Percentiles rank a stretch among this genome's conserved stretches.
phyloP scores from a whole-genome alignment of 2,888 invertebrate genomes.

The Acrocera orbiculus region DNA sequence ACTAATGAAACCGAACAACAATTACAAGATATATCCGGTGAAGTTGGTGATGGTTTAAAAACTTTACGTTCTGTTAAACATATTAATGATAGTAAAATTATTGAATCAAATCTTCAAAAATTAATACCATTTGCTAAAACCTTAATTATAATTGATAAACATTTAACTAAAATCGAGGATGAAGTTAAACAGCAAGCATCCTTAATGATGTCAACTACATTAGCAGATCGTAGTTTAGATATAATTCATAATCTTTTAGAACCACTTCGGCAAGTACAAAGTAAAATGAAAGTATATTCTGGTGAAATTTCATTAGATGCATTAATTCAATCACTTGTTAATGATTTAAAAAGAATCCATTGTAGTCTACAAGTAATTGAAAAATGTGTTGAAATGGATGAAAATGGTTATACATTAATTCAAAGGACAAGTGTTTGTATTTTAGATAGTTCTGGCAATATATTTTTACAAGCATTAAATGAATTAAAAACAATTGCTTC shows the following conservation, averaged over 20 bases:
- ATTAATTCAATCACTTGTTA: constrained; percentile 38
- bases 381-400: constrained; percentile 49
- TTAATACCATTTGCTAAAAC: constrained; percentile 28
- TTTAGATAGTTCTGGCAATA: constrained; percentile 39
- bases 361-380: constrained; percentile 47
- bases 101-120: constrained; percentile 30
- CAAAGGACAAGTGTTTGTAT: constrained; percentile 50
- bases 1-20: constrained; percentile 28
- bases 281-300: constrained; percentile 37
- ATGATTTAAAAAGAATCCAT: constrained; percentile 44
- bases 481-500: constrained; percentile 34
- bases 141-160: constrained; percentile 35
- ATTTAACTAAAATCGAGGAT: constrained; percentile 42
- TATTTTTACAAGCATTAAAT: constrained; percentile 37
- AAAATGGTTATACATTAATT: constrained; percentile 46
- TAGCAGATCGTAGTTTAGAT: constrained; percentile 47
- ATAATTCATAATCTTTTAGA: constrained; percentile 43
- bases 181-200: constrained; percentile 47
- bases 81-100: constrained; percentile 34
- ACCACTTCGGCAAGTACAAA: constrained; percentile 45
- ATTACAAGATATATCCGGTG: constrained; percentile 36
- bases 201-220: constrained; percentile 46
- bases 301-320: constrained; percentile 28
- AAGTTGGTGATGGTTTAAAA: constrained; percentile 37
- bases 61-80: constrained; percentile 18